Conservation (phyloP, 2,888 invertebrate species). For the Pocota personata region DNA sequence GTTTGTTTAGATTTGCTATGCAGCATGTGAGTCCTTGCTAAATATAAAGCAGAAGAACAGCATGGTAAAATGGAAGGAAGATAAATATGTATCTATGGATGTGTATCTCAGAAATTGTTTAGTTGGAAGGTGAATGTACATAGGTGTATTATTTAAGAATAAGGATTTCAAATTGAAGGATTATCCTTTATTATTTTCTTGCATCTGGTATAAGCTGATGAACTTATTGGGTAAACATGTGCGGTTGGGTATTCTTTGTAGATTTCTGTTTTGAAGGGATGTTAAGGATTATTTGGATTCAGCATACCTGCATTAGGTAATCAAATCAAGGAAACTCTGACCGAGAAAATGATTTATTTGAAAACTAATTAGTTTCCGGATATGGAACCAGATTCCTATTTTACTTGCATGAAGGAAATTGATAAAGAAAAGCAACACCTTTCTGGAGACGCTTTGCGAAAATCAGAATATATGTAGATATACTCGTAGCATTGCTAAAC, state of each 20-base stretch:
- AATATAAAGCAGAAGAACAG: neutral
- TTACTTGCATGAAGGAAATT: too few relatives aligned
- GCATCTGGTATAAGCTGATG: neutral
- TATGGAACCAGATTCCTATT: too few relatives aligned
- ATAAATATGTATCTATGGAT: neutral
- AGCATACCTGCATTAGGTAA: neutral
- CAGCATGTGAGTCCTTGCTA: neutral
- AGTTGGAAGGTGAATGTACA: neutral
- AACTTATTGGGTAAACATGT: neutral
- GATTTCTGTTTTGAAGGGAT: neutral
- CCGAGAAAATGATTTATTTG: too few relatives aligned
- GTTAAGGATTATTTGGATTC: neutral
- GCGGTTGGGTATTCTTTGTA: neutral
- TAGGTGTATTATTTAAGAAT: neutral
- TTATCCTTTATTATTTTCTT: conserved; percentile 19
- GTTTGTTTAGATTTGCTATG: conserved; percentile 4
- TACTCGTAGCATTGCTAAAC: too few relatives aligned
- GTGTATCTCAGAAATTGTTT: neutral
- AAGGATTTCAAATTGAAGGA: conserved; percentile 12
- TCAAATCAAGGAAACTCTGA: neutral
- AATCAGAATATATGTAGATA: too few relatives aligned
- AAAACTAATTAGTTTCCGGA: too few relatives aligned
- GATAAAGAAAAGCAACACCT: too few relatives aligned
- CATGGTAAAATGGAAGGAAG: neutral
- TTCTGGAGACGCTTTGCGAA: too few relatives aligned